phyloP scores from a whole-genome alignment of 2,113 vertebrate species.

The Sebastes fasciatus region DNA sequence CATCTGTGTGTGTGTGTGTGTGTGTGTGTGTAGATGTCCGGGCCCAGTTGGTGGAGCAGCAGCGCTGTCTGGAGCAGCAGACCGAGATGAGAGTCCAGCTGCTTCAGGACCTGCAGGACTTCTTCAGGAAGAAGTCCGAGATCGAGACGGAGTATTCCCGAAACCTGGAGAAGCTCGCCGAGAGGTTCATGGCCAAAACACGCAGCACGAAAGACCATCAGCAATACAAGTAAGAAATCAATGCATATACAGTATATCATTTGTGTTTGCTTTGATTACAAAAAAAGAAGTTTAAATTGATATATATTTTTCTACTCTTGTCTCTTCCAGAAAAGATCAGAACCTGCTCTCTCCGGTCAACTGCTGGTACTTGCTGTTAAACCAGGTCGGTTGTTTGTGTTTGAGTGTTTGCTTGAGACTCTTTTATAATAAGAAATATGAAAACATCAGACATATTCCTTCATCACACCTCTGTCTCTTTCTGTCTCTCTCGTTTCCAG shows the following conservation, averaged over 20 bases:
- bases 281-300: not conserved
- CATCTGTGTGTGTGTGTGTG: not conserved
- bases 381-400: slow-evolving; percentile 75
- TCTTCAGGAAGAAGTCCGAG: slow-evolving; percentile 99
- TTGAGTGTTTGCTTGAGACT: not conserved
- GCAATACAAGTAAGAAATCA: slow-evolving; percentile 92
- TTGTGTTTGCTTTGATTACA: not conserved
- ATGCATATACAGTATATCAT: not conserved
- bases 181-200: slow-evolving; percentile 98
- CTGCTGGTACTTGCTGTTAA: slow-evolving; percentile 98
- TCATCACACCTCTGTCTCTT: not conserved
- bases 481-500: slow-evolving; percentile 69
- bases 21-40: slow-evolving; percentile 89
- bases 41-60: slow-evolving; percentile 96
- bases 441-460: not conserved
- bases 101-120: slow-evolving; percentile 98
- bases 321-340: slow-evolving; percentile 92
- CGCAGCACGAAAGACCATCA: slow-evolving; percentile 98
- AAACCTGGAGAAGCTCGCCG: slow-evolving; percentile 97
- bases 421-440: not conserved
- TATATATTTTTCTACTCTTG: not conserved
- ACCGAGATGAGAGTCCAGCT: slow-evolving; percentile 97
- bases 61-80: slow-evolving; percentile 99
- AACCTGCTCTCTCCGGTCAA: slow-evolving; percentile 98
- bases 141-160: slow-evolving; percentile 98